Evolutionary conservation across 1,140 invertebrate species (phyloP).

Genomic region (Lordiphosa clarofinis): DNA sequence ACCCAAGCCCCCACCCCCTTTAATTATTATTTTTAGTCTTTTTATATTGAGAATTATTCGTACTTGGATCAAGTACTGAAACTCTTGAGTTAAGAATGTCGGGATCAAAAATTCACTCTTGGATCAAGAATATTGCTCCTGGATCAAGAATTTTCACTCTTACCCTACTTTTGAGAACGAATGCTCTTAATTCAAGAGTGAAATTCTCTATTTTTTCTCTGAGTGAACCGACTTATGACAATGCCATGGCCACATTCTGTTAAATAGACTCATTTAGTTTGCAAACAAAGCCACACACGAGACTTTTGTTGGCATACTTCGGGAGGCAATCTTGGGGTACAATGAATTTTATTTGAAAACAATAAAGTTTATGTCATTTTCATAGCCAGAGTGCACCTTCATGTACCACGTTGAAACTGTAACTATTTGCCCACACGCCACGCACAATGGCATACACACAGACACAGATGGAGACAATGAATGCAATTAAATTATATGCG

Average conservation of each 20-base stretch:
- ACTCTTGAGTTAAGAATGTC: too few species aligned
- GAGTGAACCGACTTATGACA: background rate
- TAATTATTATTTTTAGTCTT: too few species aligned
- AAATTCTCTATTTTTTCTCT: too few species aligned
- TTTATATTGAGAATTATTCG: too few species aligned
- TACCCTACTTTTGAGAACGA: too few species aligned
- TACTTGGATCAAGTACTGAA: too few species aligned
- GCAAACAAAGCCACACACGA: constrained; percentile 6
- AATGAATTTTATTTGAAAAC: constrained; percentile 35
- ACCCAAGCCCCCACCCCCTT: too few species aligned
- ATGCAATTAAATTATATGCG: constrained; percentile 39
- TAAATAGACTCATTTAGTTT: constrained; percentile 27
- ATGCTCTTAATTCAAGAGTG: too few species aligned
- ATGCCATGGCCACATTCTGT: constrained; percentile 1
- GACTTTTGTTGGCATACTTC: constrained; percentile 3
- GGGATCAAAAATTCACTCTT: too few species aligned
- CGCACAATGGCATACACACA: constrained; percentile 5
- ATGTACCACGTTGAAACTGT: constrained; percentile 13
- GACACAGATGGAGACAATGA: constrained; percentile 5
- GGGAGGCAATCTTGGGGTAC: too few species aligned
- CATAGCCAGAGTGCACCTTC: constrained; percentile 10
- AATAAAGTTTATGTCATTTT: constrained; percentile 51
- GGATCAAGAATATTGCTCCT: too few species aligned
- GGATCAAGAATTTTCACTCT: too few species aligned
- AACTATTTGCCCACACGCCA: constrained; percentile 18